Base-by-base conservation (phyloP, 2,113 vertebrate species). In the Paradoxurus hermaphroditus region DNA sequence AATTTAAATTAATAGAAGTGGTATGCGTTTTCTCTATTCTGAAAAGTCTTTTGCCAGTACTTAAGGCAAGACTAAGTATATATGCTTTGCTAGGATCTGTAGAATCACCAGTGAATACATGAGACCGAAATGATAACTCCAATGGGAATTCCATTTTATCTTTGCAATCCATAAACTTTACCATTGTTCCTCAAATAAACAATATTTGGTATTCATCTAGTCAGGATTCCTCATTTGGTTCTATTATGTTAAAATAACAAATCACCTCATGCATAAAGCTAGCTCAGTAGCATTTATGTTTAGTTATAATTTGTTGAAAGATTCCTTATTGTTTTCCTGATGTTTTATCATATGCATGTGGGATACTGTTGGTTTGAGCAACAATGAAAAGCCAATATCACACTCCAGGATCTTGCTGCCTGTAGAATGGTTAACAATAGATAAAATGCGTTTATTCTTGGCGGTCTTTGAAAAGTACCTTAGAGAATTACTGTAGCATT, bases 381-480 rank as follows among this genome's bases (percentile, higher is more conserved):
- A 93, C 78, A 96, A 44, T 92, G 90, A 77, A 90, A 96, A 95
- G 13, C 56, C 79, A 82, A 9, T 87, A 96, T 97, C 90, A 90
- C 72, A 85, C 34, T 90, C 56, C 21, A 94, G 75, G 79, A 92
- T 98, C 92, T 98, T 90, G 62, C 63, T 97, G 94, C 56, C 95
- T 96, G 7, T 82, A 87, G 78, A 90, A 95, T 72, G 4, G 81
- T 87, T 96, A 97, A 85, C 94, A 98, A 88, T 85, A 90, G 84
- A 93, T 84, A 94, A 95, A 95, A 87, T 6, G 49, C 73, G 87
- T 65, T 93, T 92, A 93, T 97, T 97, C 84, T 86, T 96, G 86
- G 70, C 79, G 92, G 31, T 75, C 68, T 97, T 88, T 97, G 65
- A 72, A 97, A 93, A 95, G 25, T 73, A 96, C 89, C 79, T 97